Evolutionary conservation across 1,140 invertebrate species (phyloP).

Genomic region (Episyrphus balteatus): DNA sequence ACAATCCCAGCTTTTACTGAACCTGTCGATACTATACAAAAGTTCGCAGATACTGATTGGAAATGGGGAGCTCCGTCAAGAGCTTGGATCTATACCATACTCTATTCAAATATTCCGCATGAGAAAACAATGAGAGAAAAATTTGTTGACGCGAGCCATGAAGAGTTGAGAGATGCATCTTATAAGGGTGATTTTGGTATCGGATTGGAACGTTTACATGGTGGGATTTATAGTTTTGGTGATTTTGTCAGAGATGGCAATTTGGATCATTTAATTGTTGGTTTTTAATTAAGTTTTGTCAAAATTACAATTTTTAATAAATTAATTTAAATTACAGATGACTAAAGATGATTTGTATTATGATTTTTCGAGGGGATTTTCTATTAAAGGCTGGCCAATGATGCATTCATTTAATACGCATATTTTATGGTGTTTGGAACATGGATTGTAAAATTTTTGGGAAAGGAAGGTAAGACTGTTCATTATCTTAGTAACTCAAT

Average conservation of each 20-base stretch:
- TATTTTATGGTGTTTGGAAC: constrained; percentile 21
- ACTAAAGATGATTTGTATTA: constrained; percentile 27
- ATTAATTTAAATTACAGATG: too few species aligned
- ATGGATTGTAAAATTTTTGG: constrained; percentile 24
- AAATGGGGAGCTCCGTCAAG: constrained; percentile 30
- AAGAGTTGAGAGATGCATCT: constrained; percentile 22
- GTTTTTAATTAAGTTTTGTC: background rate
- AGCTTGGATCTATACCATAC: constrained; percentile 24
- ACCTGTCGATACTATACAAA: constrained; percentile 22
- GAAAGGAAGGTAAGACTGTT: constrained; percentile 13
- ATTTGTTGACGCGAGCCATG: constrained; percentile 24
- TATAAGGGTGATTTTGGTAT: constrained; percentile 22
- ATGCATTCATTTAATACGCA: constrained; percentile 24
- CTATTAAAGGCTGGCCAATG: constrained; percentile 26
- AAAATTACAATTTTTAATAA: too few species aligned
- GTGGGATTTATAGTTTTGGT: constrained; percentile 22
- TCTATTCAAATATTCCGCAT: constrained; percentile 17
- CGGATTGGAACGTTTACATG: constrained; percentile 22
- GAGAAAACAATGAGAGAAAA: constrained; percentile 20
- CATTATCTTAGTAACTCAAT: too few species aligned
- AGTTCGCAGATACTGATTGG: constrained; percentile 21
- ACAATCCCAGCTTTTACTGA: constrained; percentile 22
- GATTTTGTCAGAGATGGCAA: constrained; percentile 20
- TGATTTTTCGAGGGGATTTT: constrained; percentile 27
- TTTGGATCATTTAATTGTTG: constrained; percentile 24